Base-by-base conservation (phyloP, 2,888 invertebrate species). In the Spisula subtruncata region DNA sequence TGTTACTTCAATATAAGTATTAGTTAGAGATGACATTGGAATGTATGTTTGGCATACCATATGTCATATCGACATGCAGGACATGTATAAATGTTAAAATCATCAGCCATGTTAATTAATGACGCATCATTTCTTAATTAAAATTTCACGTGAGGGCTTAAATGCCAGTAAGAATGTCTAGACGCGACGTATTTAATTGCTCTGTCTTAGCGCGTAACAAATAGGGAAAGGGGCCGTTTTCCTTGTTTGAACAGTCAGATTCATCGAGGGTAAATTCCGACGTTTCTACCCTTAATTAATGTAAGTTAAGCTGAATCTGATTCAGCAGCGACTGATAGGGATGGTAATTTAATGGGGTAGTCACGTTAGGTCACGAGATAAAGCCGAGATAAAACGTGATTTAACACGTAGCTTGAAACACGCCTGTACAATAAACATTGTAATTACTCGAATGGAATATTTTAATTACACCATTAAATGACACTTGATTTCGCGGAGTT, bases 381-480 rank as follows among this genome's bases (percentile, higher is more conserved):
- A 35, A 14, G 54, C n/a, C 60, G 41, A 84, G 88, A 88, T 88
- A 88, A 88, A 46, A 56, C 32, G 60, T 66, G 66, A 84, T 66
- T 32, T 75, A 46, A 54, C 48, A 80, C 20, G 46, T 29, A 80
- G 48, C 46, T 79, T 8, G 41, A 83, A 84, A 88, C 83, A 83
- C 88, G 83, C 88, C 88, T 83, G 46, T 29, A 84, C 83, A 79
- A 83, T 66, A 84, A 88, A 88, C 84, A 84, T 41, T 56, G 71
- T 71, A 83, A 87, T 87, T 87, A 87, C 54, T 32, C 46, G 46
- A 46, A 29, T 25, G 29, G 46, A 66, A 54, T 56, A 51, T 83
- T 83, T 60, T 35, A 83, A 83, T 35, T 83, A 32, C 32, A 32
- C 54, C 75, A 75, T 75, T 35, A 75, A 75, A 75, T 35, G 75